These are phyloP conservation scores for Actinia equina DNA, from an alignment of 64 coral and sea anemone genomes.

Conservation along the genomic window DNA sequence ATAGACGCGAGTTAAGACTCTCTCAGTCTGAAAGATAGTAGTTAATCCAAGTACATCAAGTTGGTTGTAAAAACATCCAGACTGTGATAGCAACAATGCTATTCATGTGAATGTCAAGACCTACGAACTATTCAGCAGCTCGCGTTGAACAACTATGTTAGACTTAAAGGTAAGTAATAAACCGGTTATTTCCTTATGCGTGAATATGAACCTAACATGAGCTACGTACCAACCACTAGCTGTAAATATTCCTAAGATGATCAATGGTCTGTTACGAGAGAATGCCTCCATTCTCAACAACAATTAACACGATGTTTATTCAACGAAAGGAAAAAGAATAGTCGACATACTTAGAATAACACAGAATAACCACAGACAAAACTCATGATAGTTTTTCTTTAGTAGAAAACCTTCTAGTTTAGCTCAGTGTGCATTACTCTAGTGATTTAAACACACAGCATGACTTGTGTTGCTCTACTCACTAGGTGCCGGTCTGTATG, in stretches of 20 bases:
- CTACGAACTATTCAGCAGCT: not conserved
- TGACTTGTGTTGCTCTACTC: not conserved
- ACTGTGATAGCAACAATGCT: not conserved
- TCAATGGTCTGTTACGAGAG: not conserved
- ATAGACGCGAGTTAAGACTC: not conserved
- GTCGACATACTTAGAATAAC: conserved; percentile 4
- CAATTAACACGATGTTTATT: not conserved
- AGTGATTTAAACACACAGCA: not conserved
- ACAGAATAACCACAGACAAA: not conserved
- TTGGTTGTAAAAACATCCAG: not conserved
- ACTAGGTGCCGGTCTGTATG: no score
- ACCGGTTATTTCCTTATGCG: not conserved
- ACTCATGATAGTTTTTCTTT: not conserved
- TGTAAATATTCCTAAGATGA: not conserved
- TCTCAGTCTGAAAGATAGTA: not conserved
- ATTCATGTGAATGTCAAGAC: conserved; percentile 3
- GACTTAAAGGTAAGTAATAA: not conserved
- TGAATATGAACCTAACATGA: not conserved
- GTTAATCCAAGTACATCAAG: not conserved
- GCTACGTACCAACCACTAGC: not conserved
- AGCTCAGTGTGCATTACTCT: not conserved
- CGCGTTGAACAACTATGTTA: not conserved
- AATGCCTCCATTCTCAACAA: not conserved
- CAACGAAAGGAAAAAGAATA: not conserved
- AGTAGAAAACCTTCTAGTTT: not conserved